phyloP scores from a whole-genome alignment of 2,797 vertebrate species.

The Austrolebias charrua region DNA sequence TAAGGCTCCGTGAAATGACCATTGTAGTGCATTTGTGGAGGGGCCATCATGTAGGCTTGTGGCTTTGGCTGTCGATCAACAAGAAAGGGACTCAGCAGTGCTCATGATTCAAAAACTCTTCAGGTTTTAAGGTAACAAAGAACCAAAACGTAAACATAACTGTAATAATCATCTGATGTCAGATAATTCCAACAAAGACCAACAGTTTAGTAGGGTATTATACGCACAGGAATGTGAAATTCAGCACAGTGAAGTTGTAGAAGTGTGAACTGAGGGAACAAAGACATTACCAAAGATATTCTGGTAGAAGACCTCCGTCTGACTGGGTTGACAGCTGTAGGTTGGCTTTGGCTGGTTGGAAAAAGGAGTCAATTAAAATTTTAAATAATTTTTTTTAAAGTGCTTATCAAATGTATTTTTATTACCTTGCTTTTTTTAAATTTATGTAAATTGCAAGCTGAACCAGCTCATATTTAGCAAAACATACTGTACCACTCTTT shows the following conservation, averaged over 20 bases:
- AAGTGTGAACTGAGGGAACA: neutral
- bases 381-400: conserved; percentile 16
- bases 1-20: conserved; percentile 94
- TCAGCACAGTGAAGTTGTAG: neutral
- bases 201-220: conserved; percentile 6
- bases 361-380: neutral
- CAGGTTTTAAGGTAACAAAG: conserved; percentile 1
- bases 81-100: conserved; percentile 36
- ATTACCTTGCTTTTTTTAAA: too few species aligned
- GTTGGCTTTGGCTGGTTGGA: conserved; percentile 85
- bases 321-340: conserved; percentile 86
- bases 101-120: conserved; percentile 20
- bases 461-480: neutral
- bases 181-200: neutral
- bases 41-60: conserved; percentile 91
- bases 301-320: conserved; percentile 91
- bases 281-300: conserved; percentile 88
- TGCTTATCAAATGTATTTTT: too few species aligned
- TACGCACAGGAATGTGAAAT: neutral
- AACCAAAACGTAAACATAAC: neutral
- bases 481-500: neutral
- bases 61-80: conserved; percentile 86
- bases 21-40: conserved; percentile 93
- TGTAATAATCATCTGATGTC: neutral
- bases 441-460: too few species aligned